These are phyloP conservation scores for Sebastes miniatus DNA, from an alignment of 2,797 vertebrate species.

Conservation along the genomic window DNA sequence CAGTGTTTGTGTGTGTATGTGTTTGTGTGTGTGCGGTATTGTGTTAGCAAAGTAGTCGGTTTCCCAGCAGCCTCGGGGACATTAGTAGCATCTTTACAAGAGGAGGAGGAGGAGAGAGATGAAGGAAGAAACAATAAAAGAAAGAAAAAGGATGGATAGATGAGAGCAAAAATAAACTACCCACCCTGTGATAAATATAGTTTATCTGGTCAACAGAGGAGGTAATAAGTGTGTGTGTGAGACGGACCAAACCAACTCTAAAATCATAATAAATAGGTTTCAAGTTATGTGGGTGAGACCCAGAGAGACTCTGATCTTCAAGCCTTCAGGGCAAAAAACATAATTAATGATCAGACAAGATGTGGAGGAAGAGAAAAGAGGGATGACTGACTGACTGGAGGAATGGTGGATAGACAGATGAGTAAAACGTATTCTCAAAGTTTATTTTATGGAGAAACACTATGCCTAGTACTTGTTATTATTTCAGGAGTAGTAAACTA, in stretches of 20 bases:
- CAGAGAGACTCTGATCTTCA: not conserved
- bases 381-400: not conserved
- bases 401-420: no score
- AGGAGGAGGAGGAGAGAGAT: not conserved
- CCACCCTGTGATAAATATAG: conserved; percentile 18
- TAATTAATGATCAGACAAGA: conserved; percentile 14
- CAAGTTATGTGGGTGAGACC: no score
- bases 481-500: no score
- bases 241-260: not conserved
- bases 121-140: not conserved
- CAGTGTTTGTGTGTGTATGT: conserved; percentile 5
- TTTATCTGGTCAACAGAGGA: not conserved
- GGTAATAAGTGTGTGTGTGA: not conserved
- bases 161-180: conserved; percentile 4
- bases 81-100: conserved; percentile 37
- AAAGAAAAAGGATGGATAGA: not conserved
- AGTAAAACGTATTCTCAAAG: no score
- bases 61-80: conserved; percentile 41
- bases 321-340: conserved; percentile 30
- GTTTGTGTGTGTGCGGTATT: conserved; percentile 24
- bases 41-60: conserved; percentile 47
- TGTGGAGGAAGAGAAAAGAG: not conserved
- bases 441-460: no score
- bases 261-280: no score
- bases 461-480: no score